Evolutionary conservation across 2,888 invertebrate genomes (phyloP).

Genomic region (Sepiola atlantica): DNA sequence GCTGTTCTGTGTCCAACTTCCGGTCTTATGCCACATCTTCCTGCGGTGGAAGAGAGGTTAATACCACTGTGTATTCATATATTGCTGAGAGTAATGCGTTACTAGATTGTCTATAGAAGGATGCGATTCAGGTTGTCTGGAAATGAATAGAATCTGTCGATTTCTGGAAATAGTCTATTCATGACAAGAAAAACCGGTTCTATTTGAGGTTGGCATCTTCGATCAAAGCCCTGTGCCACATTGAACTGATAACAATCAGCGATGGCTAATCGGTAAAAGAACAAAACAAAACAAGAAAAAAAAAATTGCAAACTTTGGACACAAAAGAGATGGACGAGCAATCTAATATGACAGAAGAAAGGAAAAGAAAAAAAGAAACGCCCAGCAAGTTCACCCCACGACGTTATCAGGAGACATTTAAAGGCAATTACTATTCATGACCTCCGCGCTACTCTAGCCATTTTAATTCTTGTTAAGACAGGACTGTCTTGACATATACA

Average conservation of each 20-base stretch:
- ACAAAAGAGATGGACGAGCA: not conserved
- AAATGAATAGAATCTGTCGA: not conserved
- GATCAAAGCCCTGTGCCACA: not conserved
- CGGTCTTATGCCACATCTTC: too few relatives aligned
- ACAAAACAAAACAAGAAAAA: not conserved
- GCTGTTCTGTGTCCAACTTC: too few relatives aligned
- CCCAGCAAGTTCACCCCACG: not conserved
- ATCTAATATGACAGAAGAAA: not conserved
- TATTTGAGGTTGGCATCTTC: not conserved
- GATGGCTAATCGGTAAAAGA: not conserved
- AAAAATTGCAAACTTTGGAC: not conserved
- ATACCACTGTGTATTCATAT: not conserved
- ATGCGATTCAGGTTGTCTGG: not conserved
- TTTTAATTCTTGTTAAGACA: slow-evolving; percentile 20
- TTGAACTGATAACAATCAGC: not conserved
- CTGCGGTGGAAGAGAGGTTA: too few relatives aligned
- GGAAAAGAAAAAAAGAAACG: not conserved
- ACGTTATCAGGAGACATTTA: slow-evolving; percentile 1
- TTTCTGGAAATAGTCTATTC: not conserved
- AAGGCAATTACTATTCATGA: slow-evolving; percentile 21
- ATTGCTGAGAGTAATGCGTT: not conserved
- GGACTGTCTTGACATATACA: not conserved
- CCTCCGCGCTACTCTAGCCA: not conserved
- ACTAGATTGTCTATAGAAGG: not conserved
- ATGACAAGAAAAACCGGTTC: not conserved